phyloP scores from a whole-genome alignment of 1,140 invertebrate species.

The Aleiodes sp. region DNA sequence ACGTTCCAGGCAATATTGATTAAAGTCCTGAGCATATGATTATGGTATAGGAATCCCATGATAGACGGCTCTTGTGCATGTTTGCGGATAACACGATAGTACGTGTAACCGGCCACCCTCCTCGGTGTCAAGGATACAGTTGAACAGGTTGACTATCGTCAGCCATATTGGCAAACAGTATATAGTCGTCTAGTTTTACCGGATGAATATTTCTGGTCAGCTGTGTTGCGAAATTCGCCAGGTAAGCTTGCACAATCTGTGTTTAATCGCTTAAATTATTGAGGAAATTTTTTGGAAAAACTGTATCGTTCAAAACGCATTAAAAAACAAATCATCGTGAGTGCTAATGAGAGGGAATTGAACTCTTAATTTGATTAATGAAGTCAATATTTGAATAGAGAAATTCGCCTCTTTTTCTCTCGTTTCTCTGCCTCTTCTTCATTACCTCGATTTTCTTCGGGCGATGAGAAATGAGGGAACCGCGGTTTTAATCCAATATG shows the following conservation, averaged over 20 bases:
- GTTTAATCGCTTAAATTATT: not conserved
- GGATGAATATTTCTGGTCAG: not conserved
- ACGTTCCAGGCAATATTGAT: not conserved
- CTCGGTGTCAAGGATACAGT: constrained; percentile 3
- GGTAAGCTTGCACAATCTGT: constrained; percentile 2
- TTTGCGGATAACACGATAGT: constrained; percentile 27
- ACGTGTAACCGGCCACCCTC: constrained; percentile 13
- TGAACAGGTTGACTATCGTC: constrained; percentile 11
- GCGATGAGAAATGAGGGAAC: constrained; percentile 15
- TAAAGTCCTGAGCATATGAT: not conserved
- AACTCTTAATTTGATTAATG: constrained; percentile 51
- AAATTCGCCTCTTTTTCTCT: constrained; percentile 28
- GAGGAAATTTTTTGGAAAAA: not conserved
- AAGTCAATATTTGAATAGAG: constrained; percentile 57
- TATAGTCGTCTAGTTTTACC: not conserved
- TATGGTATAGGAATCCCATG: constrained; percentile 21
- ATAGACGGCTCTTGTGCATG: constrained; percentile 19
- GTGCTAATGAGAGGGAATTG: not conserved
- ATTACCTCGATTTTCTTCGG: constrained; percentile 24
- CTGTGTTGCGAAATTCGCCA: not conserved
- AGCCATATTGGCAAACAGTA: constrained; percentile 5
- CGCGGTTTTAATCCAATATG: constrained; percentile 18
- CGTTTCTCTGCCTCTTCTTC: not conserved
- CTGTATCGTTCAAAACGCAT: no score
- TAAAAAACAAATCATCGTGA: no score